These are phyloP conservation scores for Pseudococcus jackbeardsleyi DNA, from an alignment of 2,888 invertebrate genomes.

Conservation along the genomic window DNA sequence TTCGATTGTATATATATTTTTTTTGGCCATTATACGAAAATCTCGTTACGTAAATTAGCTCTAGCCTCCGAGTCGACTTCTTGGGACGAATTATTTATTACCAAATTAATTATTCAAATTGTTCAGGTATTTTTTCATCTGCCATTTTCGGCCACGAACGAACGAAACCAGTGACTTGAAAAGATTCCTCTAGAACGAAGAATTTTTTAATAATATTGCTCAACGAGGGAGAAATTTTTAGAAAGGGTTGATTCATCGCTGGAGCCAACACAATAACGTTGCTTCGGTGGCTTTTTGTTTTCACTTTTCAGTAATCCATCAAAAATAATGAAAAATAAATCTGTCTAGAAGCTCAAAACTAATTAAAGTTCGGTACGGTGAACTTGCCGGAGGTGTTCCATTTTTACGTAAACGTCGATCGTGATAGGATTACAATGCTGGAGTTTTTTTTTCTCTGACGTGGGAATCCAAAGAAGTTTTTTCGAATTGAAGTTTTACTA, in stretches of 20 bases:
- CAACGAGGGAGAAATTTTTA: background rate
- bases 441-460: background rate
- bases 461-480: background rate
- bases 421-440: background rate
- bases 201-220: no score
- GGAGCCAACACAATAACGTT: no score
- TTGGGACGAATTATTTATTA: background rate
- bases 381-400: background rate
- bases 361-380: background rate
- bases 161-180: no score
- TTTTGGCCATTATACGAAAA: background rate
- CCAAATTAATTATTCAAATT: background rate
- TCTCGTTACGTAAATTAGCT: background rate
- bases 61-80: background rate
- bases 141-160: no score
- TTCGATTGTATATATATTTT: background rate
- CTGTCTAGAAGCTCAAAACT: background rate
- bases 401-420: background rate
- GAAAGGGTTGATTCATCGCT: background rate
- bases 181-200: no score
- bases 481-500: background rate
- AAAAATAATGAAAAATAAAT: slow-evolving; percentile 32
- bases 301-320: background rate
- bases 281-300: background rate
- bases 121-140: background rate